phyloP scores from a whole-genome alignment of 2,888 invertebrate genomes.

The Aporophyla nigra region DNA sequence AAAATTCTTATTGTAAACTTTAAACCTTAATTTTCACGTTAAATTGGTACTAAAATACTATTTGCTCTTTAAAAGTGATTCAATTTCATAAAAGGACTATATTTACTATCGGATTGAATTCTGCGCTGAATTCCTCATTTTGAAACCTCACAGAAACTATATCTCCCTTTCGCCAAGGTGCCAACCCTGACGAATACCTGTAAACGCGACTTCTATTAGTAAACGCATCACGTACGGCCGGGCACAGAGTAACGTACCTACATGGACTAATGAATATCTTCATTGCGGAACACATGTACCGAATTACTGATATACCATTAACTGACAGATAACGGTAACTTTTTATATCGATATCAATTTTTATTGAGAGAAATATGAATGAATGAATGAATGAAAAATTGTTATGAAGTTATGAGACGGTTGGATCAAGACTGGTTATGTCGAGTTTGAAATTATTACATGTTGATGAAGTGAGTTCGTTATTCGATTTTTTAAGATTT shows the following conservation, averaged over 20 bases:
- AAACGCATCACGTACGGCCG: conserved; percentile 50
- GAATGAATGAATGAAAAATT: conserved; percentile 40
- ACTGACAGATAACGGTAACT: conserved; percentile 31
- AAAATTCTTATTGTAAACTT: no score
- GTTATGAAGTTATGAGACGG: conserved; percentile 10
- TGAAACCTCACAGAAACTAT: background rate
- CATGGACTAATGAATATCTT: conserved; percentile 67
- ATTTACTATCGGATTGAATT: no score
- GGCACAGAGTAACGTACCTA: conserved; percentile 45
- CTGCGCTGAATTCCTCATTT: no score
- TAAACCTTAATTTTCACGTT: no score
- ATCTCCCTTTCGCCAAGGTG: background rate
- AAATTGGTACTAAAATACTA: no score
- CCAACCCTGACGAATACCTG: conserved; percentile 46
- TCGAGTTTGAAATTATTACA: background rate
- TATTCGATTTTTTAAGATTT: no score
- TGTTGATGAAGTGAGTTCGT: background rate
- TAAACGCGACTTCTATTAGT: conserved; percentile 32
- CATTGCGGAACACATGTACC: conserved; percentile 61
- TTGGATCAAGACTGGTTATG: background rate
- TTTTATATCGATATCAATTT: conserved; percentile 46
- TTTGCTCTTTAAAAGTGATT: no score
- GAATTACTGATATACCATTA: conserved; percentile 52
- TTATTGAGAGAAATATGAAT: conserved; percentile 45
- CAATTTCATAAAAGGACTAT: no score